Conservation (phyloP, 1,140 invertebrate species). For the Halesus radiatus region DNA sequence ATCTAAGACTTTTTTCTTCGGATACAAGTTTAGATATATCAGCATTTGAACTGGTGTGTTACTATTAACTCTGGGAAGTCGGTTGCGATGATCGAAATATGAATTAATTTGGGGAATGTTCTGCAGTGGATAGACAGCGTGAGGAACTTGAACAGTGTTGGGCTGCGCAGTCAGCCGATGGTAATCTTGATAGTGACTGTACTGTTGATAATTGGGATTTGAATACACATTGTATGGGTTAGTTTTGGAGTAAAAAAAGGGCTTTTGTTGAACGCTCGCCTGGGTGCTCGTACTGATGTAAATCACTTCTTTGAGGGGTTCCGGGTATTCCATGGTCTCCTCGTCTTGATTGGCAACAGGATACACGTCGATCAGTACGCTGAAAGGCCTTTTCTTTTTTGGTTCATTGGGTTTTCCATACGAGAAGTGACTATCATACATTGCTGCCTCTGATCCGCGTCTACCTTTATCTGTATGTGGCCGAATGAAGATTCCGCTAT, state of each 20-base stretch:
- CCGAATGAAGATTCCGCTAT: neutral
- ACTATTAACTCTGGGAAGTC: neutral
- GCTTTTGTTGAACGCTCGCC: slow-evolving; percentile 9
- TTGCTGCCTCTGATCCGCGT: neutral
- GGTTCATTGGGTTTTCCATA: neutral
- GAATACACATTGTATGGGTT: neutral
- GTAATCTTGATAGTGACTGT: neutral
- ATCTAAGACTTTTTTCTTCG: slow-evolving; percentile 46
- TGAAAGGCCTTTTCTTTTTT: slow-evolving; percentile 51
- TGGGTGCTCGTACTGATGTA: neutral
- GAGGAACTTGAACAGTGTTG: neutral
- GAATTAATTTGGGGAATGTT: neutral
- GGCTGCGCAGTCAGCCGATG: neutral
- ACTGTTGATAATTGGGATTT: slow-evolving; percentile 21
- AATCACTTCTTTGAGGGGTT: slow-evolving; percentile 51
- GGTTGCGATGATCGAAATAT: neutral
- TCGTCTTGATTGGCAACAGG: slow-evolving; percentile 53
- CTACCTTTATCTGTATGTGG: neutral
- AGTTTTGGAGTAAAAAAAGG: neutral
- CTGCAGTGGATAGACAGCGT: neutral
- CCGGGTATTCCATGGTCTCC: slow-evolving; percentile 50
- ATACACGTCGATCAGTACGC: slow-evolving; percentile 55
- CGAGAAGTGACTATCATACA: neutral
- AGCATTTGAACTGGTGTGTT: slow-evolving; percentile 50
- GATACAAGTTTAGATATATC: slow-evolving; percentile 54